phyloP scores from a whole-genome alignment of 1,140 invertebrate species.

The Hycleus phaleratus region DNA sequence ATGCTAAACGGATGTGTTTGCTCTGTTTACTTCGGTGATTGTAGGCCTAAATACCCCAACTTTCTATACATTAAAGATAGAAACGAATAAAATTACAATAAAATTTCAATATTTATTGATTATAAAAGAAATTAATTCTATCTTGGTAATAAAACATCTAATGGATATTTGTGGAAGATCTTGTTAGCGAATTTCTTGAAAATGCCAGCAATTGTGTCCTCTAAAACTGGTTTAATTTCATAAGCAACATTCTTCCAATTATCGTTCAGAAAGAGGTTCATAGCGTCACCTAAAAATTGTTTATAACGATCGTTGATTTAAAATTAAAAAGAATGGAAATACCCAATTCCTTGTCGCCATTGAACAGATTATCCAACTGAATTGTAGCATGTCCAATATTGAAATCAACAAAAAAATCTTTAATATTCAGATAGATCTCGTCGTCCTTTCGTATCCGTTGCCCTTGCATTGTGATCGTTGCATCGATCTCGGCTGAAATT shows the following conservation, averaged over 20 bases:
- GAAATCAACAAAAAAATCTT: conserved; percentile 55
- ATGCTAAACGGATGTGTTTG: too few species aligned
- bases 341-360: conserved; percentile 57
- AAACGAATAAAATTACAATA: too few species aligned
- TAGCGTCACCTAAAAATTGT: conserved; percentile 46
- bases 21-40: too few species aligned
- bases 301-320: neutral
- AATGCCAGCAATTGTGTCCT: conserved; percentile 45
- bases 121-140: conserved; percentile 11
- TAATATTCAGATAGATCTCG: conserved; percentile 49
- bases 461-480: conserved; percentile 48
- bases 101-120: too few species aligned
- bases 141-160: conserved; percentile 32
- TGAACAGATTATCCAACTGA: conserved; percentile 60
- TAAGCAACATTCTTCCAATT: conserved; percentile 54
- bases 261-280: conserved; percentile 54
- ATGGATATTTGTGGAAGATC: conserved; percentile 40
- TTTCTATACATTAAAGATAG: too few species aligned
- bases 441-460: conserved; percentile 45
- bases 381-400: conserved; percentile 51
- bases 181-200: conserved; percentile 53
- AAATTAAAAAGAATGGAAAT: conserved; percentile 9
- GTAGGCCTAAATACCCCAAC: too few species aligned
- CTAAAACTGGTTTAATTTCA: conserved; percentile 51
- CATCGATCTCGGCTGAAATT: conserved; percentile 55